Base-by-base conservation (phyloP, 92 coral and sea anemone genomes). In the Ricordea florida region DNA sequence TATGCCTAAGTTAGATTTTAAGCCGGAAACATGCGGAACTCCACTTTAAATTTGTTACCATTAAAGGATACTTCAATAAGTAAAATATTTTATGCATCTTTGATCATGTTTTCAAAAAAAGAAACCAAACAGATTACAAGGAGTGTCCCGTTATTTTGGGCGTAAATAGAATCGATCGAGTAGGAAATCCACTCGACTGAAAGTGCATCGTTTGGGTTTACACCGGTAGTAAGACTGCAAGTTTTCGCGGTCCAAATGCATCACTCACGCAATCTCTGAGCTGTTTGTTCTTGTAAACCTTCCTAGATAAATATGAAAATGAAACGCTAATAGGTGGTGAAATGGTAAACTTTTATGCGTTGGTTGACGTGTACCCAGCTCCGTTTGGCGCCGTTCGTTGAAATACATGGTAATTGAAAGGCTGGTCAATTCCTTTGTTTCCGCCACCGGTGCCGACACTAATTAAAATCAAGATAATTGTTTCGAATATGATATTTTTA, bases 401-500 rank as follows among this genome's bases (percentile, higher is more conserved):
- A 70, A 70, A 70, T 70, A 70, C 53, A 53, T 55, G 55, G 25
- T 70, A 69, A 70, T 70, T 56, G 36, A 70, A 29, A 51, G 52
- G 35, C 26, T 13, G 36, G 2, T 33, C 14, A 43, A 59, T 58
- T 43, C 80, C 80, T 25, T 34, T 47, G 25, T 59, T 73, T 73
- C 69, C 80, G 80, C 36, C 41, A 4, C 33, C 47, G 43, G 69
- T 73, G 80, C 80, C 69, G 80, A 73, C 80, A 73, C 70, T 73
- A 73, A 73, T 73, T 73, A 47, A 73, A 57, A 43, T 58, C 70
- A 56, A 50, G 64, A n/a, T 69, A 69, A 36, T 48, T 53, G 76
- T 23, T n/a, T n/a, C n/a, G n/a, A n/a, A n/a, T n/a, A n/a, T n/a
- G 6, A 52, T 53, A 50, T 55, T 37, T 52, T 70, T 27, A 53